Conservation (phyloP, 2,113 vertebrate genomes). For the Mesembrinibis cayennensis region DNA sequence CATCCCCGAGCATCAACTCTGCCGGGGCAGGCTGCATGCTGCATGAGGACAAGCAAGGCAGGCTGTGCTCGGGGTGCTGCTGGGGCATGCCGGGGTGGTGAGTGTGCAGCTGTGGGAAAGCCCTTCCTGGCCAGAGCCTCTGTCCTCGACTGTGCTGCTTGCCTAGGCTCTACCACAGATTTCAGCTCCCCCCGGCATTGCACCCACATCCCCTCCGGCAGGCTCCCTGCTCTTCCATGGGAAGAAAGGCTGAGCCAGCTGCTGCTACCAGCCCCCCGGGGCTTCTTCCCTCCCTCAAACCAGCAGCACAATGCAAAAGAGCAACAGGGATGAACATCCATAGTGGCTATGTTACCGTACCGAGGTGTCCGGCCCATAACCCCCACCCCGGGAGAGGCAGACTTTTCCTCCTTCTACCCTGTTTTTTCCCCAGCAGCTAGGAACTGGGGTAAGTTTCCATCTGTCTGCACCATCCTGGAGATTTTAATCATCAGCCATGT, state of each 20-base stretch:
- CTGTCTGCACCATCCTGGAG: background rate
- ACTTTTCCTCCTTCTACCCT: background rate
- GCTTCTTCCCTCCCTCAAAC: background rate
- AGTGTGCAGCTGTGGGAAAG: background rate
- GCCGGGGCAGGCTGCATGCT: background rate
- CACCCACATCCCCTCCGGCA: no score
- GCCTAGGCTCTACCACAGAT: background rate
- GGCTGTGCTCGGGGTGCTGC: background rate
- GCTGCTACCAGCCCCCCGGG: background rate
- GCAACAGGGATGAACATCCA: accelerated
- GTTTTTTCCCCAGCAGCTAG: background rate
- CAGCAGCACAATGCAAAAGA: background rate
- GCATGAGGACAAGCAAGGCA: background rate
- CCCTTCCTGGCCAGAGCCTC: background rate
- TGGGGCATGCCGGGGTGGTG: background rate
- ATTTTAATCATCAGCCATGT: background rate
- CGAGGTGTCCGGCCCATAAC: background rate
- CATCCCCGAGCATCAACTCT: accelerated
- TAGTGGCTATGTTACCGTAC: no score
- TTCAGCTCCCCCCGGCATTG: no score
- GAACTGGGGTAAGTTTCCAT: background rate
- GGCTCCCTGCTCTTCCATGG: background rate
- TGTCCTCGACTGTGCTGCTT: background rate
- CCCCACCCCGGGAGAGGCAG: background rate
- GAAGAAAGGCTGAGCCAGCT: background rate